Percentiles rank a stretch among this genome's conserved stretches.
These are phyloP conservation scores for Drosophila leontia DNA, from an alignment of 1,140 invertebrate genomes.

Conservation along the genomic window DNA sequence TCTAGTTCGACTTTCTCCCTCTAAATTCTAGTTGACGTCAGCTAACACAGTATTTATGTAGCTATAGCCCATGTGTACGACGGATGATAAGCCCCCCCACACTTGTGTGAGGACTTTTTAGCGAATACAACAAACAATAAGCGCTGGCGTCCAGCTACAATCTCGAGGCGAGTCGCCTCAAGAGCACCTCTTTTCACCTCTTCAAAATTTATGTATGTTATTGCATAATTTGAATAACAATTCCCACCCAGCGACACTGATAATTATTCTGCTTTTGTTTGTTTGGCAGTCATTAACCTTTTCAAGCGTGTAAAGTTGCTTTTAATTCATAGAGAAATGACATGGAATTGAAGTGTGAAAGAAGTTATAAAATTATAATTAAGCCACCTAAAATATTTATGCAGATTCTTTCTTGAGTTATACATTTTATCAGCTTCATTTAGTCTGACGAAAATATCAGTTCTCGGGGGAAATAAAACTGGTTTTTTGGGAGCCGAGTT, in stretches of 20 bases:
- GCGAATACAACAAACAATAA: constrained; percentile 11
- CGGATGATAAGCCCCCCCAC: constrained; percentile 30
- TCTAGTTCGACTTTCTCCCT: constrained; percentile 6
- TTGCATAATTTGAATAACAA: constrained; percentile 53
- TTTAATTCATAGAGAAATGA: not conserved
- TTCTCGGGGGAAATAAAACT: constrained; percentile 7
- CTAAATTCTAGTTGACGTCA: constrained; percentile 39
- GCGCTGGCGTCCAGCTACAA: constrained; percentile 7
- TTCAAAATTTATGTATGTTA: constrained; percentile 40
- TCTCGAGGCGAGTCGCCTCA: constrained; percentile 10
- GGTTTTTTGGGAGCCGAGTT: not conserved
- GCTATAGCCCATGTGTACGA: constrained; percentile 11
- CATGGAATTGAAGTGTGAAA: not conserved
- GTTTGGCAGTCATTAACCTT: constrained; percentile 29
- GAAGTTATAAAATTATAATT: not conserved
- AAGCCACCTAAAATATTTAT: not conserved
- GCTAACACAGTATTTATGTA: constrained; percentile 14
- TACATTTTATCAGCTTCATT: not conserved
- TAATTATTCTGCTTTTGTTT: constrained; percentile 25
- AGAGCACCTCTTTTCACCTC: constrained; percentile 24
- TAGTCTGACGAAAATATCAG: not conserved
- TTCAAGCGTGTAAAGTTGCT: constrained; percentile 1
- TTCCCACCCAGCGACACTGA: constrained; percentile 23
- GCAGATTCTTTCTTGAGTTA: too few relatives aligned
- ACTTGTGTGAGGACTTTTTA: constrained; percentile 11